Percentiles rank a stretch among this genome's conserved stretches.
phyloP scores from a whole-genome alignment of 2,113 vertebrate species.

The Chaetops frenatus region DNA sequence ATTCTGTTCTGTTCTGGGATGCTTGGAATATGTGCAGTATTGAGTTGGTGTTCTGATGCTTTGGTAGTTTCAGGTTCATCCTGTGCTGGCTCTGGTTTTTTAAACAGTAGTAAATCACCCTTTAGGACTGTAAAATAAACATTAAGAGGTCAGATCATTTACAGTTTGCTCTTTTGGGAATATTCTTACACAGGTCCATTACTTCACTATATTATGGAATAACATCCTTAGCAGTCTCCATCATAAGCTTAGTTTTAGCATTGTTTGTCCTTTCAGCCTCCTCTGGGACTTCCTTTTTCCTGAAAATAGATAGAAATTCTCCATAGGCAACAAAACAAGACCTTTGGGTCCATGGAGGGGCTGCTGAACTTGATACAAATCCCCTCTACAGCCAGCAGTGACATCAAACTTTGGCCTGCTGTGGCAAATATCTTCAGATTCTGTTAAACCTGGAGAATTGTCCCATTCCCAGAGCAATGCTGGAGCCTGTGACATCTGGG shows the following conservation, averaged over 20 bases:
- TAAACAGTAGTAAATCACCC: neutral
- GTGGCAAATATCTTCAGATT: neutral
- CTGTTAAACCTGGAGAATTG: neutral
- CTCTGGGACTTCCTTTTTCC: neutral
- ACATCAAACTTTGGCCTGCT: neutral
- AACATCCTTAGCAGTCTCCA: neutral
- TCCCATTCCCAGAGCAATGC: neutral
- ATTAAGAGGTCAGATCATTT: neutral
- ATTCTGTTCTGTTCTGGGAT: neutral
- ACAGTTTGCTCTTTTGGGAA: neutral
- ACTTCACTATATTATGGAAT: neutral
- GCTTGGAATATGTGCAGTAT: neutral
- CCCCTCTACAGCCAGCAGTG: accelerated
- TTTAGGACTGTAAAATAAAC: neutral
- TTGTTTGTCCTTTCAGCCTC: neutral
- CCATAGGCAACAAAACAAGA: neutral
- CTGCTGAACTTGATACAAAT: neutral
- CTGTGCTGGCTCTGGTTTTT: neutral
- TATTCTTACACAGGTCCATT: neutral
- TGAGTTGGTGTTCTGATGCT: neutral
- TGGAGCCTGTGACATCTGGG: neutral
- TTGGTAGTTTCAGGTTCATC: neutral
- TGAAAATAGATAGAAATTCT: neutral
- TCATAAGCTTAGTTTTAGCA: neutral
- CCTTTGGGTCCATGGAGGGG: neutral